Percentiles rank a stretch among this genome's conserved stretches.
phyloP scores from a whole-genome alignment of 2,113 vertebrate species.

The Paramormyrops kingsleyae region DNA sequence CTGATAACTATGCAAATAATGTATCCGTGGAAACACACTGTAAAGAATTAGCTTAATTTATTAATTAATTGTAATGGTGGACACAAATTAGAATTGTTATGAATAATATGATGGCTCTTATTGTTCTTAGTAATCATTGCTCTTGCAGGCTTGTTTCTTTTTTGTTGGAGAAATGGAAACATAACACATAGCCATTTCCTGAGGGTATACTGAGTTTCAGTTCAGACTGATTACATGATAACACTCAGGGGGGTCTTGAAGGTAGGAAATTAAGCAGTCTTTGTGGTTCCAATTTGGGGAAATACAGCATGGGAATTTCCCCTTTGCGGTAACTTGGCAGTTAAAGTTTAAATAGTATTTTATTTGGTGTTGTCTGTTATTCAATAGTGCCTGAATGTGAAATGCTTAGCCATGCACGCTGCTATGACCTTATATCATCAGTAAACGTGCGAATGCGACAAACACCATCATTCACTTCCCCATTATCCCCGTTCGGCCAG shows the following conservation, averaged over 20 bases:
- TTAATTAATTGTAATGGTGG: background rate
- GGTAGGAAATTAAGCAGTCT: constrained; percentile 24
- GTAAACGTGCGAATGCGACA: background rate
- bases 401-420: background rate
- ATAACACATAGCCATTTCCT: background rate
- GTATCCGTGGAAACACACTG: background rate
- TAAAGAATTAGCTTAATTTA: background rate
- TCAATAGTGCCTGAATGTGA: background rate
- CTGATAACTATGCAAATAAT: background rate
- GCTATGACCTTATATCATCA: background rate
- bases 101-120: background rate
- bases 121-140: background rate
- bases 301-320: background rate
- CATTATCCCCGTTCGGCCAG: background rate
- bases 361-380: background rate
- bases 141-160: background rate
- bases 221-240: constrained; percentile 1
- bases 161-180: background rate
- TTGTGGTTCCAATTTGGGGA: background rate
- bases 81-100: background rate
- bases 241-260: background rate
- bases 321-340: too few relatives aligned
- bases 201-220: background rate
- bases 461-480: background rate
- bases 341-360: background rate